phyloP scores from a whole-genome alignment of 2,888 invertebrate genomes.

The Osmoderma eremita region DNA sequence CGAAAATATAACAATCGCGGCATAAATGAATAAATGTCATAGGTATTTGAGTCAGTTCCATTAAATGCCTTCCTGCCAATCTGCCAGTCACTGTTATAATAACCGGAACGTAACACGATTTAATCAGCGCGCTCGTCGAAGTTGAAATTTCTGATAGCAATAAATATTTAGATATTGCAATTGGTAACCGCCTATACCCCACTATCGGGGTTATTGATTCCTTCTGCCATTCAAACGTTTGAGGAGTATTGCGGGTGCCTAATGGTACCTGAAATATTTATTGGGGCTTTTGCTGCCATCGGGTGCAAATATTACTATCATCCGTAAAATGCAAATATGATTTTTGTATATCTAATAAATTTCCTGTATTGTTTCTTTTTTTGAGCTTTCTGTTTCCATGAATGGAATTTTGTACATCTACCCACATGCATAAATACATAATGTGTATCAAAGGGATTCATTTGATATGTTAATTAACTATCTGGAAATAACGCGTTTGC shows the following conservation, averaged over 20 bases:
- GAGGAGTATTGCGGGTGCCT: constrained; percentile 12
- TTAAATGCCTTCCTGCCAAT: constrained; percentile 1
- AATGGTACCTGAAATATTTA: constrained; percentile 13
- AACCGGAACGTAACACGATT: constrained; percentile 7
- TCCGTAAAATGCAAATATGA: too few relatives aligned
- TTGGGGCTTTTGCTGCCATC: not conserved
- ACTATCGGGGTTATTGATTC: constrained; percentile 19
- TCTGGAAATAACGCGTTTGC: too few relatives aligned
- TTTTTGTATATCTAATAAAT: too few relatives aligned
- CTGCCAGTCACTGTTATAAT: not conserved
- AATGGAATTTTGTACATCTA: too few relatives aligned
- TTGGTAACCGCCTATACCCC: constrained; percentile 12
- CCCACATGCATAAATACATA: too few relatives aligned
- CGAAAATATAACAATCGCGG: not conserved
- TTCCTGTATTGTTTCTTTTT: too few relatives aligned
- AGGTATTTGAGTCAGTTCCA: not conserved
- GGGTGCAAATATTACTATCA: too few relatives aligned
- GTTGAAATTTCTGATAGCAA: constrained; percentile 22
- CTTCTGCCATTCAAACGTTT: constrained; percentile 4
- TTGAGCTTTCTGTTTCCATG: too few relatives aligned
- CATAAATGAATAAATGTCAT: constrained; percentile 16
- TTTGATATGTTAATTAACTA: too few relatives aligned
- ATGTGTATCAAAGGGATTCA: too few relatives aligned
- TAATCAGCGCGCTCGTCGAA: constrained; percentile 8
- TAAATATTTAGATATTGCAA: constrained; percentile 29